Percentiles rank a stretch among this genome's conserved stretches.
These are phyloP conservation scores for Catostomus latipinnis DNA, from an alignment of 2,797 vertebrate species.

Conservation along the genomic window DNA sequence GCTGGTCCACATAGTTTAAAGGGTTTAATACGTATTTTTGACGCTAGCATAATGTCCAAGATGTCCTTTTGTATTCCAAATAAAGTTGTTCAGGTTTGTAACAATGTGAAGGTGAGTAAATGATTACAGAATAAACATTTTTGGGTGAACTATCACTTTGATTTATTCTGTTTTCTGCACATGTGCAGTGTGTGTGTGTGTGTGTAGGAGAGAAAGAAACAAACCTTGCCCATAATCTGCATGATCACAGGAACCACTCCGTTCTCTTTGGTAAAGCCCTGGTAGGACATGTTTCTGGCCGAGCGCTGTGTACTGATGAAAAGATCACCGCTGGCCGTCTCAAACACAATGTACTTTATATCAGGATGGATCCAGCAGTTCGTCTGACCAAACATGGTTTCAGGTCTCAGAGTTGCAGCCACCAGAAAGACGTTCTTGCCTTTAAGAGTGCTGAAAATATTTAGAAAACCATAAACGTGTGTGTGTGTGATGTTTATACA, in stretches of 20 bases:
- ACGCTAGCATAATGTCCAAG: no score
- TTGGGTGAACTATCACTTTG: no score
- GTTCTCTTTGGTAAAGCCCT: slow-evolving; percentile 90
- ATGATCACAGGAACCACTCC: slow-evolving; percentile 89
- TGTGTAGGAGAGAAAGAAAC: background rate
- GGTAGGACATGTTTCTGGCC: slow-evolving; percentile 96
- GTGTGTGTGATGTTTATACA: background rate
- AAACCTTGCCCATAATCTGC: slow-evolving; percentile 95
- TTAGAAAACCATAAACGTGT: background rate
- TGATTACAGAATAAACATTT: no score
- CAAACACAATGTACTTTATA: slow-evolving; percentile 95
- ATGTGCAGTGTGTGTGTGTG: background rate
- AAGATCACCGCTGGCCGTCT: slow-evolving; percentile 84
- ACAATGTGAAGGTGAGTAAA: no score
- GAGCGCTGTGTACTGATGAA: slow-evolving; percentile 90
- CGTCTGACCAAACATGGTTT: slow-evolving; percentile 98
- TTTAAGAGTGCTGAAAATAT: slow-evolving; percentile 83
- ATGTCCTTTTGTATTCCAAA: no score
- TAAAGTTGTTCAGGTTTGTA: no score
- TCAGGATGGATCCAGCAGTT: slow-evolving; percentile 97
- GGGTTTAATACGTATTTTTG: no score
- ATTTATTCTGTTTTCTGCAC: no score
- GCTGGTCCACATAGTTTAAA: no score
- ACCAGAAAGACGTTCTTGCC: slow-evolving; percentile 91
- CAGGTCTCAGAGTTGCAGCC: slow-evolving; percentile 94